Conservation (phyloP, 2,797 vertebrate species). For the Gorsachius magnificus region DNA sequence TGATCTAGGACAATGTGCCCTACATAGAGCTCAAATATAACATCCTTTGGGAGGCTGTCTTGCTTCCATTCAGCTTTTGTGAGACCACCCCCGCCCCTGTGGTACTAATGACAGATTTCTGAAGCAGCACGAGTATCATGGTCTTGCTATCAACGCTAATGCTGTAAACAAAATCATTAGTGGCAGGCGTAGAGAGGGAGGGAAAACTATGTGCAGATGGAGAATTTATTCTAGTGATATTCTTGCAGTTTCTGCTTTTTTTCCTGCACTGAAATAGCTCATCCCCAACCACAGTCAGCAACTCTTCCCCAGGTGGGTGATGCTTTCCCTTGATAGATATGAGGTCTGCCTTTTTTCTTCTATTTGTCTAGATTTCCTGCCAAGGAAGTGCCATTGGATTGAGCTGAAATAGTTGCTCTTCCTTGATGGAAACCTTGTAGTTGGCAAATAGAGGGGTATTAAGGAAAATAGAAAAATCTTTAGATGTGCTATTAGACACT, state of each 20-base stretch:
- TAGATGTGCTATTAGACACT: background rate
- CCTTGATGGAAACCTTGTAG: conserved; percentile 21
- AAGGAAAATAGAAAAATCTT: conserved; percentile 46
- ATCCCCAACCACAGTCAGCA: conserved; percentile 51
- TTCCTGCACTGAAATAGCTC: conserved; percentile 51
- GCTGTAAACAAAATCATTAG: conserved; percentile 48
- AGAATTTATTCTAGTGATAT: conserved; percentile 20
- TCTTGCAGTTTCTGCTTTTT: conserved; percentile 32
- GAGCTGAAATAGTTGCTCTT: conserved; percentile 21
- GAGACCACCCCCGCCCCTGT: conserved; percentile 1
- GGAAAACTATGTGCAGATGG: background rate
- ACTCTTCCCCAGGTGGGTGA: conserved; percentile 39
- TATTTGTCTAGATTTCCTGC: conserved; percentile 39
- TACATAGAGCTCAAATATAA: conserved; percentile 68
- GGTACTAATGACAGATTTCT: conserved; percentile 20
- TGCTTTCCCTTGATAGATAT: conserved; percentile 11
- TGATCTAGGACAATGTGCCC: conserved; percentile 69
- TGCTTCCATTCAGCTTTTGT: conserved; percentile 55
- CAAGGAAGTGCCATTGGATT: conserved; percentile 35
- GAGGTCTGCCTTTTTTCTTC: conserved; percentile 11
- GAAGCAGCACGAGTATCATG: background rate
- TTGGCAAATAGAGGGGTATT: conserved; percentile 24
- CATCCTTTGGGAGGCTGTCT: conserved; percentile 39
- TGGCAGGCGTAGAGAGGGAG: background rate
- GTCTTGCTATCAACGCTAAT: background rate